Evolutionary conservation across 2,888 invertebrate genomes (phyloP).

Genomic region (Mayetiola destructor): DNA sequence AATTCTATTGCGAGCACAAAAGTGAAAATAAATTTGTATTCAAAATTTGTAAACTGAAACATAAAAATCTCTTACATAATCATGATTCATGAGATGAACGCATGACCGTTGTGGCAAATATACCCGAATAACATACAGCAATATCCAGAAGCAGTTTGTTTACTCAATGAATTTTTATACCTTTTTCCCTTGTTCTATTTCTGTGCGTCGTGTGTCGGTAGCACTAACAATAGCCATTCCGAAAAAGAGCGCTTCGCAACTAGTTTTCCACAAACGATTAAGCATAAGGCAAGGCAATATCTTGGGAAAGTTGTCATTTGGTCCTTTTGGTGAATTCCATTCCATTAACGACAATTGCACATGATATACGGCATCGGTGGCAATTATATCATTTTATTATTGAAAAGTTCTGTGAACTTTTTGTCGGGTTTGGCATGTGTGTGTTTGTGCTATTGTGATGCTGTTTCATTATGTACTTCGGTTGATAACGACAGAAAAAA

Average conservation of each 20-base stretch:
- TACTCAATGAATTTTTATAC: neutral
- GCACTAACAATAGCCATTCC: no score
- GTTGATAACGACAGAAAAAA: neutral
- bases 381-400: neutral
- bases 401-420: neutral
- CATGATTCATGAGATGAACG: slow-evolving; percentile 12
- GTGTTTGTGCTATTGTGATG: neutral
- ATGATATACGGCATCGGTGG: neutral
- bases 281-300: neutral
- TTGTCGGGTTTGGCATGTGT: neutral
- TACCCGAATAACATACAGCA: neutral
- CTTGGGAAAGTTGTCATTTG: neutral
- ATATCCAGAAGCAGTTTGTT: neutral
- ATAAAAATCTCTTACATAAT: slow-evolving; percentile 9
- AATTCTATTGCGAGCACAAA: no score
- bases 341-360: neutral
- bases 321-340: neutral
- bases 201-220: no score
- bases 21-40: no score
- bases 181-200: neutral
- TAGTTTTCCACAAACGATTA: neutral
- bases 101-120: slow-evolving; percentile 4
- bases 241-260: neutral
- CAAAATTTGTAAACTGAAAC: no score
- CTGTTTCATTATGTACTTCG: neutral